Conservation (phyloP, 2,888 invertebrate species). For the Leucoptera coffeella region DNA sequence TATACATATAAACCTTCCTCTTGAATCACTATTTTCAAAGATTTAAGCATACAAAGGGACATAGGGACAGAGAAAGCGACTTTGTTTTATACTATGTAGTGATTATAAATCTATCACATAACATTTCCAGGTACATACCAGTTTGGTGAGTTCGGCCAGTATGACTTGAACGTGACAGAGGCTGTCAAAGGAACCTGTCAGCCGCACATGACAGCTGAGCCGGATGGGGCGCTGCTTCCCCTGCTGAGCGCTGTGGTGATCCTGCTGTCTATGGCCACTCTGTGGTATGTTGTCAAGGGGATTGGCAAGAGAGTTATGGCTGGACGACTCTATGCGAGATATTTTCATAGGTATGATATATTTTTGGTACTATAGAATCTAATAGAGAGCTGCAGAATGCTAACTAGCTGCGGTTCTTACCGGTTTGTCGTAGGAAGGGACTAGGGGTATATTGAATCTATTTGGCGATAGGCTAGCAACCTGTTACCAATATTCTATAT, state of each 20-base stretch:
- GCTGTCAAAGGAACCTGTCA: slow-evolving; percentile 14
- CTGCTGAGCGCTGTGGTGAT: slow-evolving; percentile 34
- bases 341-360: slow-evolving; percentile 30
- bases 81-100: no score
- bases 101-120: no score
- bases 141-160: slow-evolving; percentile 39
- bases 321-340: slow-evolving; percentile 29
- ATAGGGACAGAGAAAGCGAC: no score
- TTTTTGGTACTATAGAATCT: neutral
- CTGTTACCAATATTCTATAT: no score
- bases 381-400: no score
- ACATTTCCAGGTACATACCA: slow-evolving; percentile 20
- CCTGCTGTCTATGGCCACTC: slow-evolving; percentile 37
- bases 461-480: no score
- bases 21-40: no score
- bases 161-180: slow-evolving; percentile 20
- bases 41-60: no score
- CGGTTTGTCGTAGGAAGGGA: no score
- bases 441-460: no score
- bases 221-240: slow-evolving; percentile 37
- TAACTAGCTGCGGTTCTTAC: no score
- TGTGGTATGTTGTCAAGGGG: slow-evolving; percentile 42
- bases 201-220: slow-evolving; percentile 35
- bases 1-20: no score
- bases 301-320: slow-evolving; percentile 34